Conservation (phyloP, 1,140 invertebrate species). For the Tetramorium alpestre region DNA sequence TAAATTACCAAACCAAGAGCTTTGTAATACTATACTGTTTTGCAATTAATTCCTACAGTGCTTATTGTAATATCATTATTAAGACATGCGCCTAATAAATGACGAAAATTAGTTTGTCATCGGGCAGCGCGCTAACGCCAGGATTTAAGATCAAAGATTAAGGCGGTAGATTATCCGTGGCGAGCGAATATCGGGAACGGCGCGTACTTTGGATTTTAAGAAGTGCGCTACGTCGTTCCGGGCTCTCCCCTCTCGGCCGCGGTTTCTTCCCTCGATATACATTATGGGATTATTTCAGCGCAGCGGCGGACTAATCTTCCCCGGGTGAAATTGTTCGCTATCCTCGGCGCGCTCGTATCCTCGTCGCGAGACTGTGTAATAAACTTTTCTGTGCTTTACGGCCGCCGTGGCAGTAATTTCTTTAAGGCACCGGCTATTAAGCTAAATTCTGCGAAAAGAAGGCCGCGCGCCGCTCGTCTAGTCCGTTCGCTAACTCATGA, state of each 20-base stretch:
- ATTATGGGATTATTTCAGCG: conserved; percentile 69
- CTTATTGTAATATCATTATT: neutral
- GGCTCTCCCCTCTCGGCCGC: conserved; percentile 50
- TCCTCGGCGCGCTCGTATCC: conserved; percentile 36
- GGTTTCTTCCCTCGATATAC: conserved; percentile 50
- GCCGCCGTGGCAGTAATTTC: conserved; percentile 64
- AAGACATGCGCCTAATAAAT: neutral
- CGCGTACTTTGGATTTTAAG: conserved; percentile 54
- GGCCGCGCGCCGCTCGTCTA: conserved; percentile 2
- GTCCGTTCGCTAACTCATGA: neutral
- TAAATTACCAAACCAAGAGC: neutral
- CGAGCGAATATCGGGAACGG: conserved; percentile 58
- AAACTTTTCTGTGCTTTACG: conserved; percentile 67
- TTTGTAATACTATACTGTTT: neutral
- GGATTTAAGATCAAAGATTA: conserved; percentile 54
- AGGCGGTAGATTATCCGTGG: conserved; percentile 55
- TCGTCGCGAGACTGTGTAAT: conserved; percentile 64
- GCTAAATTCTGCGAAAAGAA: conserved; percentile 53
- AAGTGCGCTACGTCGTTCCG: conserved; percentile 36
- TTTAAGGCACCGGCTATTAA: conserved; percentile 66
- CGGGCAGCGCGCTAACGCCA: conserved; percentile 14
- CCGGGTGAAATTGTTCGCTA: conserved; percentile 65
- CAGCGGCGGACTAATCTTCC: conserved; percentile 66
- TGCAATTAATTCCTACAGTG: neutral
- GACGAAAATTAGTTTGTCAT: conserved; percentile 12